Conservation (phyloP, 2,888 invertebrate species). For the Octonoba sinensis region DNA sequence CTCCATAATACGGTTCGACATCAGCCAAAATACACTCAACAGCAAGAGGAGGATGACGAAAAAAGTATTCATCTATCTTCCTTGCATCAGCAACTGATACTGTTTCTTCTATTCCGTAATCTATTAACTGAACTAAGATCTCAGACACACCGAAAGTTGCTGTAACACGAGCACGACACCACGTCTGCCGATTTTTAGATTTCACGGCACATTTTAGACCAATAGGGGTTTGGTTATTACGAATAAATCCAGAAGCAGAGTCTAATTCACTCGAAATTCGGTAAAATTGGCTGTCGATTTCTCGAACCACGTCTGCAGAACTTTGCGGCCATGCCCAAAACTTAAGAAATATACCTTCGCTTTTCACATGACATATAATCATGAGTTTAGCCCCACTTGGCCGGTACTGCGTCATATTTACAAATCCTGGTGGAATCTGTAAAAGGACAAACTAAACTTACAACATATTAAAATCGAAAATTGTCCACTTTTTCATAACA, state of each 20-base stretch:
- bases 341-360: constrained; percentile 39
- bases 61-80: constrained; percentile 27
- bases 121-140: constrained; percentile 36
- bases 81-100: constrained; percentile 24
- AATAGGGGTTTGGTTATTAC: constrained; percentile 28
- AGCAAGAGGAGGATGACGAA: constrained; percentile 20
- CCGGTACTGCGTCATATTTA: constrained; percentile 28
- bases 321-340: constrained; percentile 33
- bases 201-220: constrained; percentile 31
- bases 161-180: constrained; percentile 45
- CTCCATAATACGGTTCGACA: constrained; percentile 18
- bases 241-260: constrained; percentile 16
- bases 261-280: constrained; percentile 19
- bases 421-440: background rate
- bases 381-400: constrained; percentile 6
- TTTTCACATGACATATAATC: constrained; percentile 30
- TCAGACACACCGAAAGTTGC: background rate
- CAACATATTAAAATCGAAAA: too few species aligned
- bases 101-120: constrained; percentile 54
- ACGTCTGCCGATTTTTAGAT: constrained; percentile 17
- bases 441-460: too few species aligned
- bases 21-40: constrained; percentile 58
- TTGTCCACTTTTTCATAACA: too few species aligned
- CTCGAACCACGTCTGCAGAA: constrained; percentile 16
- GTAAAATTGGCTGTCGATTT: constrained; percentile 13